Conservation (phyloP, 2,888 invertebrate genomes). For the Trachelus tabidus region DNA sequence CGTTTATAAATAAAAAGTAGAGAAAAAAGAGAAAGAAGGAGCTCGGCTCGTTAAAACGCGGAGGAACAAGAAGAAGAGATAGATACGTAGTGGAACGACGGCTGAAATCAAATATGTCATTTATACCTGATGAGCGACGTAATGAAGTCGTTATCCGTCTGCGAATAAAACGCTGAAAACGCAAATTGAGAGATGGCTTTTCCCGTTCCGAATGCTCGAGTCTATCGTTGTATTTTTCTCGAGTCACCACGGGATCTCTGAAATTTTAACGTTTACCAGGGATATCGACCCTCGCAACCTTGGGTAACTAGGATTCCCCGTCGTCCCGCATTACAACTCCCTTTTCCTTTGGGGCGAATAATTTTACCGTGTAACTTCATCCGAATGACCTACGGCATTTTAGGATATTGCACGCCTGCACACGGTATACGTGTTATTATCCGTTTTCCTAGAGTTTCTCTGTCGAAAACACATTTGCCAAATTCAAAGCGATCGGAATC, state of each 20-base stretch:
- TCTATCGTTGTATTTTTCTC: slow-evolving; percentile 35
- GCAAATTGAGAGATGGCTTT: slow-evolving; percentile 48
- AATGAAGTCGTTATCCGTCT: slow-evolving; percentile 57
- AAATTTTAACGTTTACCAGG: not conserved
- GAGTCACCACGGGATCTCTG: slow-evolving; percentile 15
- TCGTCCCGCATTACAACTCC: not conserved
- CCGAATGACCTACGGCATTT: not conserved
- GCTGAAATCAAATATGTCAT: slow-evolving; percentile 57
- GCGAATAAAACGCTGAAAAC: slow-evolving; percentile 50
- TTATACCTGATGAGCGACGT: slow-evolving; percentile 55
- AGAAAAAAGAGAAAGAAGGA: not conserved
- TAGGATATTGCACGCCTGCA: not conserved
- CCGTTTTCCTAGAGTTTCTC: not conserved
- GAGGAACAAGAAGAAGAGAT: not conserved
- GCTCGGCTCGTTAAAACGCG: not conserved
- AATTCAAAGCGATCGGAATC: not conserved
- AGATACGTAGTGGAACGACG: not conserved
- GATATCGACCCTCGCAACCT: slow-evolving; percentile 6
- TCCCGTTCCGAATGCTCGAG: slow-evolving; percentile 13
- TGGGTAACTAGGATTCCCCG: slow-evolving; percentile 11
- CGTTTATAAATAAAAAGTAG: not conserved
- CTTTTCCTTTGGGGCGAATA: not conserved
- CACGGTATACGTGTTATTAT: not conserved
- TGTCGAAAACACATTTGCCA: not conserved
- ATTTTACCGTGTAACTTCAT: not conserved